Evolutionary conservation across 2,888 invertebrate species (phyloP), one percentile per base, ranked within the genome.

Genomic region (Xestia rhomboidea): DNA sequence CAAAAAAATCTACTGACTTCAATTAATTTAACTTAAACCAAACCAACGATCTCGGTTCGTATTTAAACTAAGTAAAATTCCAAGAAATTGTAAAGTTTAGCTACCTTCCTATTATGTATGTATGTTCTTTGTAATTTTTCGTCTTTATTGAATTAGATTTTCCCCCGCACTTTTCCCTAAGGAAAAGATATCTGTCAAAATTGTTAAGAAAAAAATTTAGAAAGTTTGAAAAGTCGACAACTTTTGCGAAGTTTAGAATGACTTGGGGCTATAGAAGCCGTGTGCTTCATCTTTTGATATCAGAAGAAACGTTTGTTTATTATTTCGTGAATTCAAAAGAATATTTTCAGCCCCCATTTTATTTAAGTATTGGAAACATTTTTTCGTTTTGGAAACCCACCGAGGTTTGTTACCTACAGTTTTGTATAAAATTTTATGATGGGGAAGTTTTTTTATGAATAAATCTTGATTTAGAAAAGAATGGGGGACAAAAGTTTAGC

Each of bases 171-270:
- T 88, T 85, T 83, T 84, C 87, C 84, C 88, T 85, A 86, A 88
- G 87, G 89, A 84, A 89, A 63, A 81, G 87, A 89, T 89, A 91
- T 91, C 91, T 89, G 88, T 89, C 90, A 91, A 88, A 91, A 90
- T 89, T 87, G 89, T 88, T 80, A 82, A 78, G 81, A 87, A 86
- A 87, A 89, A 86, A 88, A 84, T 77, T 79, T 73, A 62, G 63
- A 84, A 89, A 90, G 89, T 91, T 91, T 86, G 64, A 78, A 89
- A 88, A 90, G 88, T 88, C 87, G 83, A 79, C 70, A 82, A 78
- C 79, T 86, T 85, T 73, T 73, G 72, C 77, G 46, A 81, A 86
- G 87, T 86, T 89, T 84, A 69, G 77, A 87, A 89, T 86, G 83
- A 73, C 84, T 85, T 80, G 81, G 63, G 81, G 83, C 83, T 78